Base-by-base conservation (phyloP, 2,888 invertebrate genomes). In the Molanna angustata region DNA sequence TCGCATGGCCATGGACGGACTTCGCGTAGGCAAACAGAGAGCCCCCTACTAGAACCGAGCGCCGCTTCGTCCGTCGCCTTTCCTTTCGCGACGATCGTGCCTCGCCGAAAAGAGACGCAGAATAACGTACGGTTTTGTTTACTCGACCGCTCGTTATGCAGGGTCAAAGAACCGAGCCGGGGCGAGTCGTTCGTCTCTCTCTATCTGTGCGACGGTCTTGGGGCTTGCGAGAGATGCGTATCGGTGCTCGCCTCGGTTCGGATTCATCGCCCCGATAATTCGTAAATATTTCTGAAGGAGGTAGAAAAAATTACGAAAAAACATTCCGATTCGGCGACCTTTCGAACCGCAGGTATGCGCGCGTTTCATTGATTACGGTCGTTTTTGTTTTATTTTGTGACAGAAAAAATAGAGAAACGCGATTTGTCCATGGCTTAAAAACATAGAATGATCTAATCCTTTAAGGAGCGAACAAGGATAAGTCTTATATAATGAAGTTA, bases 21-120 rank as follows among this genome's bases (percentile, higher is more conserved):
- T 9, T 21, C 35, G 46, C 46, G 46, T 35, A 46, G 46, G 46
- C 46, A 46, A n/a, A n/a, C n/a, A n/a, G 21, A 21, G 32, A 9
- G 35, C 35, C n/a, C 4, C 9, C 35, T 4, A 27, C 4, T 11
- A 11, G 11, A 27, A 27, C 27, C 27, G 27, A 7, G 11, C 4
- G 6, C 6, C 4, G 11, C 27, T 7, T 27, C 27, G 4, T 27
- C 27, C 11, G 27, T 27, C 27, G 11, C 27, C 11, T 27, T 27
- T 27, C 33, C 13, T 31, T 16, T 18, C 32, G 35, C 19, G n/a
- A n/a, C n/a, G n/a, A n/a, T n/a, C n/a, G n/a, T n/a, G n/a, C n/a
- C n/a, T n/a, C n/a, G n/a, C n/a, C 4, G 27, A 27, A 27, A 7
- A 27, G 27, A 27, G 4, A 27, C 27, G 27, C 27, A 7, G 11